Evolutionary conservation across 2,797 vertebrate genomes (phyloP), one percentile per base, ranked within the genome.

Genomic region (Hapalemur alaotrensis): DNA sequence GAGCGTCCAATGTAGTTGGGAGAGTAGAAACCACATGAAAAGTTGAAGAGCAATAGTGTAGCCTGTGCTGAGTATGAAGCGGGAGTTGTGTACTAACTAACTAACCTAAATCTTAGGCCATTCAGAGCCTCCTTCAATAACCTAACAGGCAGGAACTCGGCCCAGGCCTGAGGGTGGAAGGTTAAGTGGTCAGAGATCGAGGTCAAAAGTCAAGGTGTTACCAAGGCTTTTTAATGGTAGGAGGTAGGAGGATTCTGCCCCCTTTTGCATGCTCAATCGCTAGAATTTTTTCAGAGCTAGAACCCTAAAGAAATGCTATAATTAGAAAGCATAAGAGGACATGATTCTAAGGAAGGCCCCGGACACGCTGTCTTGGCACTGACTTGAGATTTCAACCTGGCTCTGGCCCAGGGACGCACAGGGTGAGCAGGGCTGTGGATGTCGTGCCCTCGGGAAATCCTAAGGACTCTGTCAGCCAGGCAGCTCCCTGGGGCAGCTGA

Each of bases 101-200:
- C 79, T 30, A 11, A 23, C 4, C 85, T 32, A 15, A 30, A 30
- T 52, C 67, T 35, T 15, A 18, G 70, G n/a, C 1, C 32, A 10
- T 4, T 10, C 17, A 48, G 52, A 48, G 52, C 35, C 10, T 80
- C 17, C 12, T 18, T 20, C 20, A 73, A 54, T 9, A 22, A 72
- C 14, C 43, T 48, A 12, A 13, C 11, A 41, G 50, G 6, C 7
- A 32, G 57, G 54, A 30, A 43, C 23, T 32, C 48, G 11, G 50
- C 2, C 17, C 32, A 20, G 5, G 5, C 23, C 8, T 38, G 11
- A 1, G 0, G n/a, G 54, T 4, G 22, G 7, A 32, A 43, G 38
- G 32, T 4, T 32, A 50, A 73, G 46, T 5, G 11, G 1, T 54
- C 35, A 23, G 10, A 2, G 7, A 38, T 15, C 65, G 23, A 4